These are phyloP conservation scores for Phyllotreta striolata DNA, from an alignment of 2,888 invertebrate species.

Conservation along the genomic window DNA sequence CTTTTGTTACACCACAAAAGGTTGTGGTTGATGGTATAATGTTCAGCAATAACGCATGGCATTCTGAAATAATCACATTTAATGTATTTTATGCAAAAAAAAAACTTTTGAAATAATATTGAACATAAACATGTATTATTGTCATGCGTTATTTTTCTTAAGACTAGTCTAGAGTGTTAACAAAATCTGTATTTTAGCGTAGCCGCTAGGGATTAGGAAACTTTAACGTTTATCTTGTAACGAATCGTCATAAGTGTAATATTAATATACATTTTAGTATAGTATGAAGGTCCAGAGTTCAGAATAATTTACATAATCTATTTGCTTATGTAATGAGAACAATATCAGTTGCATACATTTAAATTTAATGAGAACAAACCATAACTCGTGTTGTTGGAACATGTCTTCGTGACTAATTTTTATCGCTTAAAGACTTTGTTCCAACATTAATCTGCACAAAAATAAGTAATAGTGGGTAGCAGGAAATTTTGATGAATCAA, in stretches of 20 bases:
- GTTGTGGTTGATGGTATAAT: constrained; percentile 19
- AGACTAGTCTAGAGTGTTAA: constrained; percentile 39
- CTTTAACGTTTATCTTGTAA: constrained; percentile 27
- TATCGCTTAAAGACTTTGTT: background rate
- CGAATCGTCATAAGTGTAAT: constrained; percentile 8
- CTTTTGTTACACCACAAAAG: constrained; percentile 22
- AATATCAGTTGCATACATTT: too few species aligned
- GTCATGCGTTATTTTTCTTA: constrained; percentile 12
- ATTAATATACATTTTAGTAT: too few species aligned
- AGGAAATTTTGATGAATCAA: background rate
- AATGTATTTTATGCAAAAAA: background rate
- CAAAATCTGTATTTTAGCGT: constrained; percentile 39
- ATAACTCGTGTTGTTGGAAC: too few species aligned
- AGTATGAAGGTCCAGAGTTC: too few species aligned
- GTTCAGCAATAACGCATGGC: background rate
- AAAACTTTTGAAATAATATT: background rate
- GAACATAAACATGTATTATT: background rate
- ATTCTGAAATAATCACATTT: constrained; percentile 12
- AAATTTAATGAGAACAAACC: too few species aligned
- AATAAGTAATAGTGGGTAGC: constrained; percentile 8
- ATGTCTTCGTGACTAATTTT: too few species aligned
- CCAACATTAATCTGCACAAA: background rate
- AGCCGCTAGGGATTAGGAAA: constrained; percentile 28
- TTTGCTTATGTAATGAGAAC: too few species aligned
- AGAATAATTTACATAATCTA: too few species aligned